These are phyloP conservation scores for Esperia sulphurella DNA, from an alignment of 2,888 invertebrate species.

Conservation along the genomic window DNA sequence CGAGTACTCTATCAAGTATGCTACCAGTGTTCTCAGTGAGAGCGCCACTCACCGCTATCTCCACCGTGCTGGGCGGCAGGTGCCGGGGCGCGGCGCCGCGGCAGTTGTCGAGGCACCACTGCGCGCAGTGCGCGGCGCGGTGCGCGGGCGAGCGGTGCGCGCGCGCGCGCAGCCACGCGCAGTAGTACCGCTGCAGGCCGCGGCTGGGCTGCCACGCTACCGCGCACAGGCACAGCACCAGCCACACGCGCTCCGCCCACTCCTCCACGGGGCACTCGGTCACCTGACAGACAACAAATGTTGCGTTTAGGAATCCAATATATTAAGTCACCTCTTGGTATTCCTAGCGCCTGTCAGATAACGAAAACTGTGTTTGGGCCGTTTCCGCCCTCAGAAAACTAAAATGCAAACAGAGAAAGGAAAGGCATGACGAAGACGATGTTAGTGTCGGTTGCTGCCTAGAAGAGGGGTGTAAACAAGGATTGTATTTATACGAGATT, in stretches of 20 bases:
- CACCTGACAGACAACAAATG: conserved; percentile 45
- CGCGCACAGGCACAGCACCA: conserved; percentile 91
- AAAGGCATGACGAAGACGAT: no score
- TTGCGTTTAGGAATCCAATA: background rate
- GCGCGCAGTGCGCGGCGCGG: conserved; percentile 87
- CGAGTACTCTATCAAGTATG: no score
- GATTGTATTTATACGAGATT: no score
- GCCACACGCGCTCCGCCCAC: conserved; percentile 92
- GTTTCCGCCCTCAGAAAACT: no score
- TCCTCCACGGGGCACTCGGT: conserved; percentile 93
- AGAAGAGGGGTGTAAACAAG: no score
- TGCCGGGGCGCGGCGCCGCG: conserved; percentile 91
- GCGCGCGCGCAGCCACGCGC: conserved; percentile 70
- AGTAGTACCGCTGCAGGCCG: conserved; percentile 88
- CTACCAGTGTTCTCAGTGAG: no score
- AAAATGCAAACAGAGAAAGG: no score
- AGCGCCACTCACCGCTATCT: conserved; percentile 87
- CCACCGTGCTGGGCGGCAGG: conserved; percentile 93
- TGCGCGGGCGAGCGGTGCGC: conserved; percentile 31
- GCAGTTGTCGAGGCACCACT: conserved; percentile 96
- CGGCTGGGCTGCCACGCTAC: conserved; percentile 96
- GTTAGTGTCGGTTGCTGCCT: no score
- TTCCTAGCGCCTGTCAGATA: no score
- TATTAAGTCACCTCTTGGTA: no score
- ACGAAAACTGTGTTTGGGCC: no score